Conservation (phyloP, 2,797 vertebrate species). For the Acanthiza pusilla region DNA sequence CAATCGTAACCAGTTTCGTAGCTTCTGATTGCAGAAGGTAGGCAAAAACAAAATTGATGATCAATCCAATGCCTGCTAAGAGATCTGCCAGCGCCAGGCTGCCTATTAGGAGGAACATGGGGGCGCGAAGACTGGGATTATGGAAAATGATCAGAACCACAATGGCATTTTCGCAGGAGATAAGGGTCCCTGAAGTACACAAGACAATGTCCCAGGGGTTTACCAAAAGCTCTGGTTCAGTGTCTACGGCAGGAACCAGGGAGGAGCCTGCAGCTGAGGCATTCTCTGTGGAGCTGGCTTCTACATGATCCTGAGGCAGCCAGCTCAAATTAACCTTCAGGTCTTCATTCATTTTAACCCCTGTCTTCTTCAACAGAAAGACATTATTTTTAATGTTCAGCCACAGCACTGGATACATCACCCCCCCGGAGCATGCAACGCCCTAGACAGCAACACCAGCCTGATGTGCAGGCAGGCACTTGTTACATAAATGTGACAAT, state of each 20-base stretch:
- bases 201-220: constrained; percentile 99
- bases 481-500: constrained; percentile 53
- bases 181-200: constrained; percentile 94
- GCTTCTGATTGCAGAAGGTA: constrained; percentile 93
- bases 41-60: constrained; percentile 93
- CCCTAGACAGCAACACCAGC: background rate
- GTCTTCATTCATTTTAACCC: constrained; percentile 93
- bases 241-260: constrained; percentile 72
- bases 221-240: constrained; percentile 82
- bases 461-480: background rate
- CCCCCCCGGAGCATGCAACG: constrained; percentile 58
- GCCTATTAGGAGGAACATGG: constrained; percentile 97
- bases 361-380: constrained; percentile 79
- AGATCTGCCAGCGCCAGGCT: constrained; percentile 97
- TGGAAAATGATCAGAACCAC: constrained; percentile 99
- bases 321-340: constrained; percentile 86
- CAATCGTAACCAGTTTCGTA: constrained; percentile 90
- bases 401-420: constrained; percentile 8
- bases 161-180: constrained; percentile 95
- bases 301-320: constrained; percentile 83
- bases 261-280: constrained; percentile 78
- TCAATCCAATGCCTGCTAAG: constrained; percentile 91
- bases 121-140: constrained; percentile 91
- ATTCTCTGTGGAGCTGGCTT: constrained; percentile 85
- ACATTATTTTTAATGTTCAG: constrained; percentile 70